A percentile compares a stretch with the other conserved stretches of the same genome.
phyloP scores from a whole-genome alignment of 1,140 invertebrate genomes.

The Cataglyphis hispanica region DNA sequence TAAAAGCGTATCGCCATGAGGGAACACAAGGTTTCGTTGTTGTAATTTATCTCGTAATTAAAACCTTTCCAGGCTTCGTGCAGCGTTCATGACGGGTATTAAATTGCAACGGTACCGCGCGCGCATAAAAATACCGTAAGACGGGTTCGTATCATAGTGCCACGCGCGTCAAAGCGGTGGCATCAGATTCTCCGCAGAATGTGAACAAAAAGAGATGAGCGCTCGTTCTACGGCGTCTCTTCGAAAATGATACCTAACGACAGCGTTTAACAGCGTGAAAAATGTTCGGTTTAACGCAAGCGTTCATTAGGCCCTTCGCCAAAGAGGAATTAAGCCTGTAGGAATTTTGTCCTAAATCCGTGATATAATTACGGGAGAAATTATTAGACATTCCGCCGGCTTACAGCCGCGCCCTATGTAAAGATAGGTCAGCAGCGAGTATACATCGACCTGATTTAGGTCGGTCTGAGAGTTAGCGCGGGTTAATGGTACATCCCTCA shows the following conservation, averaged over 20 bases:
- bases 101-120: constrained; percentile 11
- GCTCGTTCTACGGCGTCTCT: no score
- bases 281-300: constrained; percentile 16
- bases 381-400: constrained; percentile 2
- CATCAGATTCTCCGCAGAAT: constrained; percentile 3
- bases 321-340: not conserved
- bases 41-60: constrained; percentile 66
- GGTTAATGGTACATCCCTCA: constrained; percentile 35
- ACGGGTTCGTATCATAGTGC: not conserved
- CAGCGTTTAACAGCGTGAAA: not conserved
- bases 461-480: constrained; percentile 31
- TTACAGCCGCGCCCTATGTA: not conserved
- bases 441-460: constrained; percentile 42
- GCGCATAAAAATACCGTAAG: constrained; percentile 32
- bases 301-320: not conserved
- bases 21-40: not conserved
- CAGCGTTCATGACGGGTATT: constrained; percentile 7
- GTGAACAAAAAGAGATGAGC: not conserved
- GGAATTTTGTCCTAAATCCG: constrained; percentile 20
- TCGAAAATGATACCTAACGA: constrained; percentile 9
- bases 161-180: not conserved
- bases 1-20: constrained; percentile 2
- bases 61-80: constrained; percentile 60
- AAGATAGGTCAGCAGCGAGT: constrained; percentile 26
- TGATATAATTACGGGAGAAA: constrained; percentile 31